Evolutionary conservation across 2,888 invertebrate genomes (phyloP).

Genomic region (Dasysyrphus albostriatus): DNA sequence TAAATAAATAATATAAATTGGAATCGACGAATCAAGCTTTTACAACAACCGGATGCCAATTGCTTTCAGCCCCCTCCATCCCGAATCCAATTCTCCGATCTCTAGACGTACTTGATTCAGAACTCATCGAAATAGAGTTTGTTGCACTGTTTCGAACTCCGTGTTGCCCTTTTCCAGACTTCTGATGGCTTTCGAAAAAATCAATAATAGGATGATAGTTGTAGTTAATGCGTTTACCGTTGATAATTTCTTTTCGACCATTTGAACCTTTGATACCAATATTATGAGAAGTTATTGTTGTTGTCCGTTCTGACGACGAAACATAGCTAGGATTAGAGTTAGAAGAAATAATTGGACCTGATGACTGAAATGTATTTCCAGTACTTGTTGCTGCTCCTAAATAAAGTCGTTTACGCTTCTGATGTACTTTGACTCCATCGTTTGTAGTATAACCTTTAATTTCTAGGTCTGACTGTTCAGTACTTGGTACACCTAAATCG

Average conservation of each 20-base stretch:
- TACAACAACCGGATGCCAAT: conserved; percentile 81
- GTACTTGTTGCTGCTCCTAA: conserved; percentile 79
- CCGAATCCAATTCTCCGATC: conserved; percentile 80
- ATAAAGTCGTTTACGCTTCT: conserved; percentile 82
- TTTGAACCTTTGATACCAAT: conserved; percentile 10
- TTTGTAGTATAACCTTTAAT: conserved; percentile 79
- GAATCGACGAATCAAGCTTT: conserved; percentile 72
- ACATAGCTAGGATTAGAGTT: conserved; percentile 48
- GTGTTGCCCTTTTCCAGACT: conserved; percentile 68
- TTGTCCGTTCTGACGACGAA: conserved; percentile 55
- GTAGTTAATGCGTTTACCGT: conserved; percentile 88
- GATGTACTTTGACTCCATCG: conserved; percentile 79
- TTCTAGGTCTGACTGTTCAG: conserved; percentile 81
- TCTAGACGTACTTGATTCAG: conserved; percentile 63
- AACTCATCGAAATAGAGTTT: conserved; percentile 63
- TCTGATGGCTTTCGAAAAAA: conserved; percentile 87
- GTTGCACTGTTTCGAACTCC: conserved; percentile 60
- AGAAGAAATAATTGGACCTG: conserved; percentile 65
- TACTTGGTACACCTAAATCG: conserved; percentile 81
- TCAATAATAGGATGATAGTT: conserved; percentile 93
- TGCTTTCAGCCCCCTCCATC: conserved; percentile 76
- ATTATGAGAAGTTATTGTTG: conserved; percentile 61
- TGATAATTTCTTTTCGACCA: conserved; percentile 49
- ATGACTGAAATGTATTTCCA: conserved; percentile 77
- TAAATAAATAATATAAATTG: conserved; percentile 42